phyloP scores from a whole-genome alignment of 2,113 vertebrate genomes.

The Perccottus glenii region DNA sequence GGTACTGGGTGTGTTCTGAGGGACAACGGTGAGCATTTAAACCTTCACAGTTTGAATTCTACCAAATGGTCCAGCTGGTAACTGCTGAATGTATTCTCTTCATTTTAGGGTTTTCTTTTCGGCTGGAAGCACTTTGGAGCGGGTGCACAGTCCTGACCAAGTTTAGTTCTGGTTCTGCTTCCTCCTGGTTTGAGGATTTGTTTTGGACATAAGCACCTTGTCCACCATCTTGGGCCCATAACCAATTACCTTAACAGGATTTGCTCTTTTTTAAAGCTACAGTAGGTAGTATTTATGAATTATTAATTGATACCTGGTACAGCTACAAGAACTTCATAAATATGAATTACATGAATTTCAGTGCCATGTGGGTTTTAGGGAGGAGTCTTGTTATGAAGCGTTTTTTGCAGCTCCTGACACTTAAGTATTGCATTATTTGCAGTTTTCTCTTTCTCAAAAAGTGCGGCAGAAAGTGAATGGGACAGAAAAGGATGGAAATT shows the following conservation, averaged over 20 bases:
- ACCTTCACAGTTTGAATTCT: not conserved
- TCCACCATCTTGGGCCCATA: not conserved
- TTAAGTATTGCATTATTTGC: too few relatives aligned
- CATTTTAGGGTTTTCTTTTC: slow-evolving; percentile 3
- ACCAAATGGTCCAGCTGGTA: not conserved
- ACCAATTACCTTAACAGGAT: not conserved
- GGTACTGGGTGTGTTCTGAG: slow-evolving; percentile 11
- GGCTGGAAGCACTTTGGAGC: slow-evolving; percentile 64
- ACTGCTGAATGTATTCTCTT: slow-evolving; percentile 63
- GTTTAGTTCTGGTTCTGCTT: slow-evolving; percentile 3
- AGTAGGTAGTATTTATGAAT: not conserved
- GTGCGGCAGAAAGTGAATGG: too few relatives aligned
- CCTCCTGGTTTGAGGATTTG: not conserved
- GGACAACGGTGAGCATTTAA: not conserved
- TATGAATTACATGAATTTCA: too few relatives aligned
- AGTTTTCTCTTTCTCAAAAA: too few relatives aligned
- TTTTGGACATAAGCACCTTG: slow-evolving; percentile 54
- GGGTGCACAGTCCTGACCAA: slow-evolving; percentile 1
- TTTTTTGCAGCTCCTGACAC: too few relatives aligned
- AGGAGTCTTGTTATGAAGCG: too few relatives aligned
- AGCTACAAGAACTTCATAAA: too few relatives aligned
- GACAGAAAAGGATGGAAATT: too few relatives aligned
- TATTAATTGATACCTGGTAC: too few relatives aligned
- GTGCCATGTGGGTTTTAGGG: too few relatives aligned
- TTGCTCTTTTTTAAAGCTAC: not conserved